phyloP scores from a whole-genome alignment of 2,888 invertebrate species.

The Helobdella robusta region DNA sequence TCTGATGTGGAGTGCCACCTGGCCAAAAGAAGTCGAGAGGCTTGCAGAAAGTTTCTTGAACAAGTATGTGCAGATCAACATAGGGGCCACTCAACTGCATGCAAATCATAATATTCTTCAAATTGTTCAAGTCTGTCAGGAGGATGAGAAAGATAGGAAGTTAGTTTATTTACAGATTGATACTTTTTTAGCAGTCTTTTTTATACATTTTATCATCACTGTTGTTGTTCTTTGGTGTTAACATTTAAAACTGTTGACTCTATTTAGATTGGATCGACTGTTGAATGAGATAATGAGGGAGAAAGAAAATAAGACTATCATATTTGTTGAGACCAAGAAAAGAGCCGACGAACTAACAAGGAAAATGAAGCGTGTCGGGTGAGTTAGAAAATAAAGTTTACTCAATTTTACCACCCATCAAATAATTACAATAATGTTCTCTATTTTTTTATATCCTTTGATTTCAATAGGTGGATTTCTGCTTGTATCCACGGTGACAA shows the following conservation, averaged over 20 bases:
- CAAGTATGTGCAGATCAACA: slow-evolving; percentile 91
- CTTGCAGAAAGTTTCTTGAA: slow-evolving; percentile 89
- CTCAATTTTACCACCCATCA: not conserved
- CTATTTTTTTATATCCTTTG: slow-evolving; percentile 15
- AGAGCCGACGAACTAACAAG: slow-evolving; percentile 82
- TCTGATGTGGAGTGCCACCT: slow-evolving; percentile 98
- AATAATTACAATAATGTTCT: not conserved
- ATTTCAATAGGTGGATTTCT: slow-evolving; percentile 50
- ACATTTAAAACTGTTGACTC: not conserved
- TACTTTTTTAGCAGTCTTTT: too few relatives aligned
- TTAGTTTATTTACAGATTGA: too few relatives aligned
- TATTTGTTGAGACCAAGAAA: slow-evolving; percentile 93
- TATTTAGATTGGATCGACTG: slow-evolving; percentile 57
- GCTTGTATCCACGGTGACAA: slow-evolving; percentile 79
- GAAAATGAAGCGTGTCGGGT: slow-evolving; percentile 73
- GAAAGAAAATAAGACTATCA: slow-evolving; percentile 80
- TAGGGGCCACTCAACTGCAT: slow-evolving; percentile 81
- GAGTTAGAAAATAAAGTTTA: slow-evolving; percentile 39
- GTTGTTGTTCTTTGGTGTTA: too few relatives aligned
- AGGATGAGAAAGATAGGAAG: slow-evolving; percentile 59
- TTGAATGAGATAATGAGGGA: slow-evolving; percentile 73
- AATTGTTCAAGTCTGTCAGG: slow-evolving; percentile 87
- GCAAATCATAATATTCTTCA: slow-evolving; percentile 95
- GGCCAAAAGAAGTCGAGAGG: slow-evolving; percentile 93
- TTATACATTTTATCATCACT: slow-evolving; percentile 9